Conservation (phyloP, 2,797 vertebrate species). For the Molossus alvarezi region DNA sequence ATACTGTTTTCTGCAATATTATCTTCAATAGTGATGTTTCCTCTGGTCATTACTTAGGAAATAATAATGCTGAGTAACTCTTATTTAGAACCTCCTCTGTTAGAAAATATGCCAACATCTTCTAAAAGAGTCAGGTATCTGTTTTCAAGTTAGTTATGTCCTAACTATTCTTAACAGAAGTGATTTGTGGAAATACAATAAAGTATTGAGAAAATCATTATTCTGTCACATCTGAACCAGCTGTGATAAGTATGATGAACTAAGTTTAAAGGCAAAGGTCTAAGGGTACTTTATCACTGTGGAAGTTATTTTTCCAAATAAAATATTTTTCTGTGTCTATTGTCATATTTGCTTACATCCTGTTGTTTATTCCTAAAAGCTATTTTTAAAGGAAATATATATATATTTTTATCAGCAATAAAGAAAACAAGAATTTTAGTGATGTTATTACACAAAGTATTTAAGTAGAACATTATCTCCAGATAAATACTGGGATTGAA, state of each 20-base stretch:
- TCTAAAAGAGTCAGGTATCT: neutral
- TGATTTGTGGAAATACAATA: neutral
- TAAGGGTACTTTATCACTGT: neutral
- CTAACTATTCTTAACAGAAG: neutral
- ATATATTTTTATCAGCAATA: neutral
- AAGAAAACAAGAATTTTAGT: neutral
- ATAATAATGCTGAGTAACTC: neutral
- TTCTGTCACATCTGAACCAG: neutral
- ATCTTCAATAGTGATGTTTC: neutral
- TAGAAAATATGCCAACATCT: neutral
- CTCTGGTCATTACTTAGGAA: neutral
- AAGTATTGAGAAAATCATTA: neutral
- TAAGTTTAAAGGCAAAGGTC: neutral
- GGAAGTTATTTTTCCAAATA: slow-evolving; percentile 6
- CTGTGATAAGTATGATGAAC: neutral
- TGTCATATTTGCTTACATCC: neutral
- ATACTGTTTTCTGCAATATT: neutral
- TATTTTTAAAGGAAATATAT: neutral
- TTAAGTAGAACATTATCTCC: neutral
- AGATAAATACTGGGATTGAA: neutral
- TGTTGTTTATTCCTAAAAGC: neutral
- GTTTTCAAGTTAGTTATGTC: neutral
- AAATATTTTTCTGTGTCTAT: neutral
- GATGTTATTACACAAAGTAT: neutral
- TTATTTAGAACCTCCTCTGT: neutral